Base-by-base conservation (phyloP, 2,888 invertebrate species). In the Magallana nippona region DNA sequence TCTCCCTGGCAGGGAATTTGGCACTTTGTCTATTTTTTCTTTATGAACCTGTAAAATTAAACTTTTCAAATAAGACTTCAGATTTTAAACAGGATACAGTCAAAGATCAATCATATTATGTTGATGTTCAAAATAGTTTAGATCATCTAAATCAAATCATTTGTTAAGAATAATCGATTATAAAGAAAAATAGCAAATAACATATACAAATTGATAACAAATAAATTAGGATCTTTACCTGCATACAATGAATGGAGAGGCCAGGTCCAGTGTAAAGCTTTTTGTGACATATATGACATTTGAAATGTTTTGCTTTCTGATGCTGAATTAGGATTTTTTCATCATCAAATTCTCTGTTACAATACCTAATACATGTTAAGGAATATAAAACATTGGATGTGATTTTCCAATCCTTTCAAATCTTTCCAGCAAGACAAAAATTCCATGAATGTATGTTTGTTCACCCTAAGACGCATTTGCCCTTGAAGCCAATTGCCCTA, bases 241-340 rank as follows among this genome's bases (percentile, higher is more conserved):
- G 99, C 98, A 99, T 98, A 95, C 99, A 99, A 95, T 99, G 99
- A 95, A 99, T 99, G 91, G 99, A 98, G 91, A 99, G 95, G 77
- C 99, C 99, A 87, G 99, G 99, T 85, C 98, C 98, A 83, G 99
- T 99, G 94, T 99, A 99, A 90, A 99, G 95, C 95, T 99, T 99
- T 95, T 99, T 99, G 95, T 99, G 99, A 95, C 99, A 99, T 94
- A 99, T 98, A 95, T 99, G 99, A 96, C 99, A 99, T 95, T 99
- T 99, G 94, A 99, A 99, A 95, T 99, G 99, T 95, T 99, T 99
- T 79, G 99, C 99, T 95, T 99, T 99, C 95, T 99, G 99, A 95
- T 99, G 99, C 95, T 99, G 99, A 90, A 99, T 98, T 83, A 99
- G 95, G 94, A 99, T 99, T 95, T 99, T 99, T 94, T 99, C 99